Base-by-base conservation (phyloP, 2,888 invertebrate genomes). In the Tetranychus truncatus region DNA sequence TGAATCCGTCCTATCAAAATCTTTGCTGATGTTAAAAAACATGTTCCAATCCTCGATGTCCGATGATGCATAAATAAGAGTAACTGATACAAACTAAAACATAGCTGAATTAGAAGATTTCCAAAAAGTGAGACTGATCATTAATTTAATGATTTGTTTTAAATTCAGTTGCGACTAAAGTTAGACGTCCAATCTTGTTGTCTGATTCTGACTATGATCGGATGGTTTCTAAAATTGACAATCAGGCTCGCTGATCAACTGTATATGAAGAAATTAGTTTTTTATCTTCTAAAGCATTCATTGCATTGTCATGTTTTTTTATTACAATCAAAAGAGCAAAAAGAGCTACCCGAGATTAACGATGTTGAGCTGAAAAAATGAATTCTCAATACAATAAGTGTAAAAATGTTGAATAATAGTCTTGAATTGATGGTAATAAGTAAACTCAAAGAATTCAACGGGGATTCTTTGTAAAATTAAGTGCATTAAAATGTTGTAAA, bases 221-320 rank as follows among this genome's bases (percentile, higher is more conserved):
- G 77, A 34, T 77, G 73, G 66, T 74, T 6, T 55, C 75, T n/a
- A 77, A 77, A 73, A 77, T 77, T 66, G 18, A 34, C 34, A 55
- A 46, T 66, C 46, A 76, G 6, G 2, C 55, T 15, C 88, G 87
- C 81, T 84, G 87, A 78, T 80, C 95, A n/a, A 83, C 84, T 11
- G 88, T 89, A 80, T 95, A 95, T 24, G 90, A 95, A 79, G 86
- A 87, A 6, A 81, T 95, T 76, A 87, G 89, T 44, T 88, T 91
- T 78, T 99, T 97, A 79, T 91, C 88, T 81, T 95, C 97, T 0
- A 90, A 97, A 81, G 95, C 97, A 45, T 87, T 91, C 1, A 88
- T 92, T 72, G 99, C 95, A 95, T 82, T 87, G 99, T 82, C 89
- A 91, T 82, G 88, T 91, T 24, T 97, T 95, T 84, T 85, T 99